Evolutionary conservation across 1,140 invertebrate species (phyloP), one percentile per base, ranked within the genome.

Genomic region (Apis florea): DNA sequence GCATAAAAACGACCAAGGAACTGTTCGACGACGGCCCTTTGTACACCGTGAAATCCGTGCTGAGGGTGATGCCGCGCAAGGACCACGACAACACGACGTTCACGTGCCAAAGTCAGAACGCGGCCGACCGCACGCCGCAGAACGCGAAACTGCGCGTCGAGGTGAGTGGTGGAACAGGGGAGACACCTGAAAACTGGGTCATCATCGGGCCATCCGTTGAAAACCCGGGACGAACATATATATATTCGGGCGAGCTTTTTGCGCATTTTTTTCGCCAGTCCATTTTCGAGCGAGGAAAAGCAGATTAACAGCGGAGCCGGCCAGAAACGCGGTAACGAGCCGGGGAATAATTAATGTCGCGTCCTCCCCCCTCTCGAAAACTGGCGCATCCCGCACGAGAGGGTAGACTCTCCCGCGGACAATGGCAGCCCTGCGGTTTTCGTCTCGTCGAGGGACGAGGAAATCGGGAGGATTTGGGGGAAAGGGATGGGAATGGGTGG

Each of bases 81-180:
- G 95, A 96, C 47, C 97, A 98, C 92, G 96, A 98, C 93, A 98
- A 98, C 88, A 97, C 97, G 83, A 97, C 96, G 24, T 97, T 98
- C 88, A 98, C 97, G 26, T 99, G 98, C 93, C 97, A 98, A 93
- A 97, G 97, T 69, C 97, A 98, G 92, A 98, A 98, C 90, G 96
- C 96, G 1, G 97, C 97, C 12, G 96, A 97, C 92, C 94, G 97
- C 82, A 96, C 96, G 15, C 97, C 97, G 89, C 95, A 96, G 89
- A 96, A 96, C 86, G 96, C 97, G 11, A 96, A 96, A 90, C 95
- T 98, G 49, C 95, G 96, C 79, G 95, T 98, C 58, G 96, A 97
- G 95, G 97, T 97, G 89, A 93, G 91, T 92, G 19, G 31, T 40
- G 31, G 31, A 19, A 40, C 54, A 59, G 47, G 58, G n/a, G 12